phyloP scores from a whole-genome alignment of 2,888 invertebrate species.

The Drosophila fungiperda region DNA sequence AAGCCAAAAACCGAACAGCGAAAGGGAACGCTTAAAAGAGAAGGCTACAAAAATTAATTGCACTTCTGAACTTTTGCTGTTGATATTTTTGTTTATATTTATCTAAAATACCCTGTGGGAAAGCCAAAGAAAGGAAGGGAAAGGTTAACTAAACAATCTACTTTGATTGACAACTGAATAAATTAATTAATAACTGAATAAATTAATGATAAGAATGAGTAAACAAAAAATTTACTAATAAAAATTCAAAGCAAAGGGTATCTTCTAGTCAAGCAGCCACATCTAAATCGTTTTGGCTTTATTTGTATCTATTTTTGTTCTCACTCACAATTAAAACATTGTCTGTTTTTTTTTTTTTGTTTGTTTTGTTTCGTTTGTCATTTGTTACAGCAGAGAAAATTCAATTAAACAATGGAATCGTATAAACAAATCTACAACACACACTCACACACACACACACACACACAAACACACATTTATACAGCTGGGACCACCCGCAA shows the following conservation, averaged over 20 bases:
- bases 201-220: neutral
- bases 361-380: conserved; percentile 20
- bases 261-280: neutral
- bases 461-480: neutral
- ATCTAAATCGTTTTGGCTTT: neutral
- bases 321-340: conserved; percentile 24
- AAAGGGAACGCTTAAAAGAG: conserved; percentile 29
- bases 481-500: conserved; percentile 21
- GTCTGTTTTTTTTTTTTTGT: conserved; percentile 15
- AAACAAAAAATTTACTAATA: neutral
- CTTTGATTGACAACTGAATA: neutral
- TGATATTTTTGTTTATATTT: conserved; percentile 12
- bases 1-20: conserved; percentile 29
- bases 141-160: neutral
- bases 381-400: conserved; percentile 62
- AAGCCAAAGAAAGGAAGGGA: neutral
- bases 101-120: conserved; percentile 14
- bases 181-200: neutral
- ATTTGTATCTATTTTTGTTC: neutral
- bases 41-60: conserved; percentile 60
- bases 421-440: conserved; percentile 67
- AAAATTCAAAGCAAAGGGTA: neutral
- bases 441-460: conserved; percentile 16
- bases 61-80: conserved; percentile 56
- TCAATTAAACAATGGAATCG: conserved; percentile 75